A percentile compares a stretch with the other conserved stretches of the same genome.
Conservation (phyloP, 1,140 invertebrate genomes). For the Gonioctena quinquepunctata region DNA sequence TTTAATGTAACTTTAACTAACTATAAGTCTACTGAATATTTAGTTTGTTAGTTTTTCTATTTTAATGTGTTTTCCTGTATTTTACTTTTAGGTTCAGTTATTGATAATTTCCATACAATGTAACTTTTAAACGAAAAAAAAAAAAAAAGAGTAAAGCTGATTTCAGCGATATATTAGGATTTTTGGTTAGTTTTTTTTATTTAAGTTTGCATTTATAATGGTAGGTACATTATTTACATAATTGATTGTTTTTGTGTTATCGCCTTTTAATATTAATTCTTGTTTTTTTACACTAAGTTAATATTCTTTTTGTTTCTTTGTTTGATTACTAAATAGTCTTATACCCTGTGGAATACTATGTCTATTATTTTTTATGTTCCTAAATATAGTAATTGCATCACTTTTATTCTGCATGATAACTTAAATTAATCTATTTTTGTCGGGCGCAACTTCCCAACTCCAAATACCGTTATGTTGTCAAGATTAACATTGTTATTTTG, state of each 20-base stretch:
- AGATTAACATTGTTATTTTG: constrained; percentile 1
- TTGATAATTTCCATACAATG: no score
- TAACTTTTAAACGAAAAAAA: no score
- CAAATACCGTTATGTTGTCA: constrained; percentile 6
- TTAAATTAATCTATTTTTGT: constrained; percentile 16
- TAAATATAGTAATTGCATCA: constrained; percentile 13
- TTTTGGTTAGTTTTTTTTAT: background rate
- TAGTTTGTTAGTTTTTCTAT: no score
- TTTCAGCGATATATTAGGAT: no score
- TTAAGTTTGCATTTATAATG: no score
- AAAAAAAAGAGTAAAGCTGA: no score
- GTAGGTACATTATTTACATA: no score
- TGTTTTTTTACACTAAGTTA: background rate
- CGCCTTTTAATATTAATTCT: background rate
- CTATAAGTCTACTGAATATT: no score
- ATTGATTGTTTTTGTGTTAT: background rate
- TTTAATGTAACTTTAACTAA: no score
- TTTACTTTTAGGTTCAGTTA: no score
- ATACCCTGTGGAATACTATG: constrained; percentile 10
- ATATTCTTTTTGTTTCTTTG: background rate
- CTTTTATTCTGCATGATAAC: constrained; percentile 9
- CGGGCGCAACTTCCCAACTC: background rate
- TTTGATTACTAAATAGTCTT: constrained; percentile 1
- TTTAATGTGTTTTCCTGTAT: no score
- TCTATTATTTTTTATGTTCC: constrained; percentile 7